These are phyloP conservation scores for Nomia melanderi DNA, from an alignment of 1,140 invertebrate species.

Conservation along the genomic window DNA sequence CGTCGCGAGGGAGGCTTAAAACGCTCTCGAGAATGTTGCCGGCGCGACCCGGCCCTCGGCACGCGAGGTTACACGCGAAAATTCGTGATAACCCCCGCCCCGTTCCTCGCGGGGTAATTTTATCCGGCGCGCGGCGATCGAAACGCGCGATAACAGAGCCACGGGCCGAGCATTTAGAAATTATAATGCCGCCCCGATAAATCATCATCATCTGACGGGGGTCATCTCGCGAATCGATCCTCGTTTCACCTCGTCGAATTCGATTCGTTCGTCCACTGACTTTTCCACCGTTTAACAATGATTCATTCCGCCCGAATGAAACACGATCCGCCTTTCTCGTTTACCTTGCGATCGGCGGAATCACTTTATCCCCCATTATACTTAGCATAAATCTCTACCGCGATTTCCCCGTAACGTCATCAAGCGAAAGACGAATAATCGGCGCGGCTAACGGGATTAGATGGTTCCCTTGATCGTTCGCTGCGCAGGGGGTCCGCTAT, in stretches of 20 bases:
- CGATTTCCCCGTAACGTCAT: no score
- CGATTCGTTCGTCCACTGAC: no score
- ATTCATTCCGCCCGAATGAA: no score
- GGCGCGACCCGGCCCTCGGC: background rate
- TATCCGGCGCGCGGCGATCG: slow-evolving; percentile 27
- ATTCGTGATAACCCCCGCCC: slow-evolving; percentile 12
- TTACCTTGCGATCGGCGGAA: no score
- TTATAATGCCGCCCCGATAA: slow-evolving; percentile 47
- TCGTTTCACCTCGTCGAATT: background rate
- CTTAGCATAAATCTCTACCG: no score
- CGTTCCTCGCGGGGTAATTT: slow-evolving; percentile 21
- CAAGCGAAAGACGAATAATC: no score
- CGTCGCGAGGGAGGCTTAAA: slow-evolving; percentile 25
- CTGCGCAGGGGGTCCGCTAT: no score
- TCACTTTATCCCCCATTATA: no score
- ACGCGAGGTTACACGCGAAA: slow-evolving; percentile 46
- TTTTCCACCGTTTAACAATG: no score
- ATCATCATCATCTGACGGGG: slow-evolving; percentile 41
- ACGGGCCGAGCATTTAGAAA: slow-evolving; percentile 40
- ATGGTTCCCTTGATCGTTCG: no score
- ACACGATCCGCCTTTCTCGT: no score
- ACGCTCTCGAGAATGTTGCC: slow-evolving; percentile 42
- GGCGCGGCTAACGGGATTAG: no score
- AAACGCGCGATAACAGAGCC: slow-evolving; percentile 28
- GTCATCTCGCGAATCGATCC: slow-evolving; percentile 20